Percentiles rank a stretch among this genome's conserved stretches.
Evolutionary conservation across 1,140 invertebrate genomes (phyloP).

Genomic region (Monochamus saltuarius): DNA sequence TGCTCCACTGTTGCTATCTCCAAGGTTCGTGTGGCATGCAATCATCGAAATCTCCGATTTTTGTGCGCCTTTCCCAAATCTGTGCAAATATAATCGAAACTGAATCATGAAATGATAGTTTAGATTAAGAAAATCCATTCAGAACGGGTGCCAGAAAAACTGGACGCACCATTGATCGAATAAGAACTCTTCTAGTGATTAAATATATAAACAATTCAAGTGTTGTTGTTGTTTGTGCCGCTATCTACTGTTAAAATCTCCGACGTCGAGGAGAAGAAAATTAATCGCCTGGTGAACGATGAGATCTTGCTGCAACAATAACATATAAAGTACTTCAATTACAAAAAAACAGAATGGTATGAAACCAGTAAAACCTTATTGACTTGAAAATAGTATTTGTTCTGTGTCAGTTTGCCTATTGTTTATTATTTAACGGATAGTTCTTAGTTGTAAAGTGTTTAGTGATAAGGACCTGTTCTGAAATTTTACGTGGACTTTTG

Average conservation of each 20-base stretch:
- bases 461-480: too few relatives aligned
- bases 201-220: too few relatives aligned
- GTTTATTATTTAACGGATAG: conserved; percentile 11
- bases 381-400: conserved; percentile 11
- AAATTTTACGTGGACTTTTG: conserved; percentile 8
- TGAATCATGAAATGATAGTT: background rate
- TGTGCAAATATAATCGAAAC: background rate
- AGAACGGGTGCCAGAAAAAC: too few relatives aligned
- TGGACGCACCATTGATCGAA: too few relatives aligned
- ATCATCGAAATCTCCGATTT: conserved; percentile 9
- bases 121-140: too few relatives aligned
- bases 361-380: conserved; percentile 9
- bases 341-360: conserved; percentile 23
- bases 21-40: conserved; percentile 10
- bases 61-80: background rate
- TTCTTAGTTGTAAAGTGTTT: background rate
- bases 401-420: conserved; percentile 11
- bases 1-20: conserved; percentile 29
- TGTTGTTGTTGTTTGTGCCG: conserved; percentile 9
- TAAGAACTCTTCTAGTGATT: too few relatives aligned
- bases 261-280: conserved; percentile 6
- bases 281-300: conserved; percentile 22
- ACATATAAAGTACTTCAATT: conserved; percentile 5
- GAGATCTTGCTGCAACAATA: conserved; percentile 13
- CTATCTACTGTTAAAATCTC: conserved; percentile 22